Conservation (phyloP, 1,140 invertebrate genomes). For the Bombus fervidus region DNA sequence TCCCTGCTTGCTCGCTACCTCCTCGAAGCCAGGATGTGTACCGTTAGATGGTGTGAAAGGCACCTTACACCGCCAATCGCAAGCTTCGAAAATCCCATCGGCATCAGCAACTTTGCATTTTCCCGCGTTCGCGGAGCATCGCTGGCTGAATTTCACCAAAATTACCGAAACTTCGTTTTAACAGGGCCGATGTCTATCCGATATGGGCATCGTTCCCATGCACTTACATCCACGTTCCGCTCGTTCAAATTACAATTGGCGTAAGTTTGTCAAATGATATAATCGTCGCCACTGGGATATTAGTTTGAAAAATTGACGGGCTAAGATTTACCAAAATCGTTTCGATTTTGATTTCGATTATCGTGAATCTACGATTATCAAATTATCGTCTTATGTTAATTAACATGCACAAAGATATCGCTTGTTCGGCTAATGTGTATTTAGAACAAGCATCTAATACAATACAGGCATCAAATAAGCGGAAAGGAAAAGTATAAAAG, state of each 20-base stretch:
- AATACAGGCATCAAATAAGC: too few species aligned
- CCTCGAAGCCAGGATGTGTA: slow-evolving; percentile 68
- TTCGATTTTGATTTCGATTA: background rate
- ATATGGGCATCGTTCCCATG: background rate
- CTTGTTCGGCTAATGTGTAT: background rate
- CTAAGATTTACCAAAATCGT: too few species aligned
- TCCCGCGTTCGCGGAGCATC: slow-evolving; percentile 53
- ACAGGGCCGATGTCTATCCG: slow-evolving; percentile 18
- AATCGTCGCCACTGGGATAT: background rate
- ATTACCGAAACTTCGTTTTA: slow-evolving; percentile 55
- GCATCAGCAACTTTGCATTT: slow-evolving; percentile 68
- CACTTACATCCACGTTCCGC: background rate
- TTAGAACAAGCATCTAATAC: background rate
- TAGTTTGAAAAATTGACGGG: background rate
- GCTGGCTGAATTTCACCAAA: slow-evolving; percentile 48
- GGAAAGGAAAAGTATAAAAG: background rate
- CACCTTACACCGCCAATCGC: slow-evolving; percentile 67
- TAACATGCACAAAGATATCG: background rate
- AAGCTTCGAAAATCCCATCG: slow-evolving; percentile 66
- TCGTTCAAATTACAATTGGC: background rate
- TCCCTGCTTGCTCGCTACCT: slow-evolving; percentile 74
- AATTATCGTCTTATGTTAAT: background rate
- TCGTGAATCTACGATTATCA: too few species aligned
- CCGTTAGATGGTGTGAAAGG: slow-evolving; percentile 79
- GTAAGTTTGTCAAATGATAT: background rate